These are phyloP conservation scores for Volucella inflata DNA, from an alignment of 2,888 invertebrate species.

Conservation along the genomic window DNA sequence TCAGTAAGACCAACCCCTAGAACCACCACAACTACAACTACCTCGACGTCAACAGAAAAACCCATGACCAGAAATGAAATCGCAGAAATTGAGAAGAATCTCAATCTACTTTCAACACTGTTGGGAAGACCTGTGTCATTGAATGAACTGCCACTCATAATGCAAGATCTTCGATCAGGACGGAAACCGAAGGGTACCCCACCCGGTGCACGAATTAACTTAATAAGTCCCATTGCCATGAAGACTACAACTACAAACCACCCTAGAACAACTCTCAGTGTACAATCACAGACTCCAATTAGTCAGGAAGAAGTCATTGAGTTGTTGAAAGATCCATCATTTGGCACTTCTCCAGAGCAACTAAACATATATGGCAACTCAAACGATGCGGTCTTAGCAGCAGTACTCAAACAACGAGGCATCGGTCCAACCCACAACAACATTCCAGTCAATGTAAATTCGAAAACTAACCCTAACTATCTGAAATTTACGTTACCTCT, in stretches of 20 bases:
- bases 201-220: conserved; percentile 62
- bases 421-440: conserved; percentile 87
- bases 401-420: conserved; percentile 88
- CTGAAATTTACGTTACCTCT: conserved; percentile 16
- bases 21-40: conserved; percentile 79
- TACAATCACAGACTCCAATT: conserved; percentile 79
- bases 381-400: conserved; percentile 89
- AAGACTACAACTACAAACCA: conserved; percentile 80
- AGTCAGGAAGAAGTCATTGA: conserved; percentile 76
- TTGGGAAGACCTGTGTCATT: conserved; percentile 75
- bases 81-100: conserved; percentile 75
- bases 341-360: conserved; percentile 78
- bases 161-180: conserved; percentile 73
- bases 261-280: conserved; percentile 76
- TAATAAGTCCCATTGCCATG: conserved; percentile 76
- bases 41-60: conserved; percentile 81
- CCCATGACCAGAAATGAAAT: conserved; percentile 78
- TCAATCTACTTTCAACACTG: conserved; percentile 76
- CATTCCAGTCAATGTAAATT: conserved; percentile 79
- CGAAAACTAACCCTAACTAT: not conserved
- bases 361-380: conserved; percentile 85
- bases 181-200: conserved; percentile 68
- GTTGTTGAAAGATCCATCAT: conserved; percentile 77
- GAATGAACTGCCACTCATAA: conserved; percentile 75
- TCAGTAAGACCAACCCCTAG: conserved; percentile 76